Evolutionary conservation across 2,113 vertebrate species (phyloP), one percentile per base, ranked within the genome.

Genomic region (Epinephelus cyanopodus): DNA sequence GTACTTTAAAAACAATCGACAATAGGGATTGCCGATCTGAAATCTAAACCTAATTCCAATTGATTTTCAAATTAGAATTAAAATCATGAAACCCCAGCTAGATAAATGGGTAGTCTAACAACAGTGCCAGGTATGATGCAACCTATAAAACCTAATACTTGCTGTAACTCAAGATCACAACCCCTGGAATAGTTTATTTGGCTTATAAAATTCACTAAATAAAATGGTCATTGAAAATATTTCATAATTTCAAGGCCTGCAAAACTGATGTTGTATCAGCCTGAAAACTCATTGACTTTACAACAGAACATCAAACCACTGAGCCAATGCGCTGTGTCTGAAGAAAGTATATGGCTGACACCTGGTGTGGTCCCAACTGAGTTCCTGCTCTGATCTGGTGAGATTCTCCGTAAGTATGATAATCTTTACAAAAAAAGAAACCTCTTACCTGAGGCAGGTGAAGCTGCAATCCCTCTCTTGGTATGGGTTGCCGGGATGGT

Each of bases 401-500:
- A 21, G 27, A 58, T 48, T 74, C 37, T 67, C 1, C 9, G n/a
- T 23, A 48, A 18, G 25, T 57, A 52, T 18, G 14, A 45, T 54
- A 45, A 64, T 8, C 17, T 37, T 39, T 17, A 57, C 53, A 37
- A 6, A 17, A 17, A 76, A 25, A 29, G 6, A 19, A n/a, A 61
- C 2, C 3, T 84, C 86, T 92, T 95, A 99, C 98, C 98, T 99
- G 98, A 0, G 98, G 98, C 62, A 98, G 88, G 86, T 99, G 98
- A 6, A 99, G 92, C 91, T 99, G 98, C 23, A 99, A 95, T 50
- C 98, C 98, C 90, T 99, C 98, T 0, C 98, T 97, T 72, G 96
- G 98, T 85, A 99, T 97, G 79, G 98, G 98, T 92, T 99, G 98
- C 54, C 97, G 96, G 17, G 98, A 99, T 0, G 98, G 98, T 0